Evolutionary conservation across 2,888 invertebrate species (phyloP).

Genomic region (Bembecia ichneumoniformis): DNA sequence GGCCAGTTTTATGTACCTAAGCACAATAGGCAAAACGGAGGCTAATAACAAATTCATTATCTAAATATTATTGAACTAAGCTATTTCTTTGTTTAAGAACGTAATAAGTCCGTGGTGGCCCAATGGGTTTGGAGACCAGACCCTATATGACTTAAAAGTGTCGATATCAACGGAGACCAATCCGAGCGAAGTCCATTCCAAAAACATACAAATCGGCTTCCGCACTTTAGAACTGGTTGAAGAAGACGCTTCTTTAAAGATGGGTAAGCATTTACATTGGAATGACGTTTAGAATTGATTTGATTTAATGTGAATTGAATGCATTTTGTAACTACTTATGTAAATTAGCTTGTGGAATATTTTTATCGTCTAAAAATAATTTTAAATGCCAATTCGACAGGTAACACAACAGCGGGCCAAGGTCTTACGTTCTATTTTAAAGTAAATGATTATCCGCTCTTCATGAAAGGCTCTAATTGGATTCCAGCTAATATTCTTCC

Average conservation of each 20-base stretch:
- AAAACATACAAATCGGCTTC: constrained; percentile 84
- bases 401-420: constrained; percentile 37
- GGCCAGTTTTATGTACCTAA: too few species aligned
- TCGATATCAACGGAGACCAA: constrained; percentile 42
- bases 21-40: too few species aligned
- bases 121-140: constrained; percentile 88
- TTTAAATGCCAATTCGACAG: constrained; percentile 27
- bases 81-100: constrained; percentile 29
- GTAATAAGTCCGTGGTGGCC: constrained; percentile 89
- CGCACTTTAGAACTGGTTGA: constrained; percentile 88
- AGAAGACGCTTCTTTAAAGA: constrained; percentile 60
- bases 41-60: not conserved
- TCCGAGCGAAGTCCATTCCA: constrained; percentile 41
- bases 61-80: not conserved
- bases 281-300: not conserved
- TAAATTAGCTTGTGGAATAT: not conserved
- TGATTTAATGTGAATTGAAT: not conserved
- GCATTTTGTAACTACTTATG: not conserved
- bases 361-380: not conserved
- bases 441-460: constrained; percentile 89
- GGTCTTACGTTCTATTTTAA: constrained; percentile 89
- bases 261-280: constrained; percentile 27
- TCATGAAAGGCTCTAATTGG: constrained; percentile 96
- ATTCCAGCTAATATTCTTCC: constrained; percentile 91
- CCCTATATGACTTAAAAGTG: constrained; percentile 78